Base-by-base conservation (phyloP, 2,888 invertebrate genomes). In the Lasioglossum morio region DNA sequence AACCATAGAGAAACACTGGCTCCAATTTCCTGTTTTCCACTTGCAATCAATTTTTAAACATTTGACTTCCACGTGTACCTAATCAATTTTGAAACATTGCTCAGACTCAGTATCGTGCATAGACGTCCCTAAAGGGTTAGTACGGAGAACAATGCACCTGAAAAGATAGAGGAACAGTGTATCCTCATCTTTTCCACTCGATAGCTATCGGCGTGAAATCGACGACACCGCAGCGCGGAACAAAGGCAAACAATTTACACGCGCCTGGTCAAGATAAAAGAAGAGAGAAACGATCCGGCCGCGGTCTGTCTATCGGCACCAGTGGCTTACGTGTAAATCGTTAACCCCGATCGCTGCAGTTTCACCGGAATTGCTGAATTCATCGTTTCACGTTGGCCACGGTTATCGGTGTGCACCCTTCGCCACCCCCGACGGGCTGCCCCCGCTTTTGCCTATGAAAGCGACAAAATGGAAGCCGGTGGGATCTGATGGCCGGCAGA, bases 311-410 rank as follows among this genome's bases (percentile, higher is more conserved):
- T 72, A 76, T 66, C 76, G 85, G 40, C 75, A 78, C 40, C 48
- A 76, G 84, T 72, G 76, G 76, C 73, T 73, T 76, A 70, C 79
- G 72, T 48, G 76, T 76, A 77, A 77, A 85, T 46, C 79, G 79
- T 75, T 79, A 79, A 85, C 76, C 84, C 30, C 72, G 79, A 72
- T 77, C 40, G 76, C 37, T 23, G 73, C 72, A 79, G 76, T 70
- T 79, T 60, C n/a, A 66, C 69, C 72, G 34, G 72, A 72, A 79
- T 73, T 63, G 84, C 79, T 77, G 84, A 84, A 85, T 84, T 73
- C 72, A 73, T 85, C 76, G 85, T 79, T 79, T 77, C 57, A 73
- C 63, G n/a, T 23, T 60, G 77, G 30, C 72, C 74, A 43, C 57
- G 75, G 75, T 79, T 83, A 83, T 66, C 75, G 75, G 53, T 53